These are phyloP conservation scores for Geodia barretti DNA, from an alignment of 37 sponge, comb jelly and placozoan genomes.

Conservation along the genomic window DNA sequence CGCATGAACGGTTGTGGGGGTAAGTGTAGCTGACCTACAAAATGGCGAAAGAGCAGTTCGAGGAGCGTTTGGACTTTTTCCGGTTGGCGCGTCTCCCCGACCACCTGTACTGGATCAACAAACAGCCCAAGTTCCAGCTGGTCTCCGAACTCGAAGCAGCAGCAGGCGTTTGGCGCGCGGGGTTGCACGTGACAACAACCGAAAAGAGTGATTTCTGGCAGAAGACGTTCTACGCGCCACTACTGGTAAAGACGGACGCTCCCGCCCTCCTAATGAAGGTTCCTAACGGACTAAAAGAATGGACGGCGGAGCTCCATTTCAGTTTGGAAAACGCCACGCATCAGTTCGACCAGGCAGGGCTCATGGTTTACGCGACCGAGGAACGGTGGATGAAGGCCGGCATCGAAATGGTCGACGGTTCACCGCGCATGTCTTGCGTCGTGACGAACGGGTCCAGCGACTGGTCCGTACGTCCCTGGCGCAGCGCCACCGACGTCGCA, in stretches of 20 bases:
- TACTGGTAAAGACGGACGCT: conserved; percentile 1
- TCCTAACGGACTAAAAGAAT: conserved; percentile 7
- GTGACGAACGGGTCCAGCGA: conserved; percentile 45
- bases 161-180: too few species aligned
- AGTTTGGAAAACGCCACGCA: conserved; percentile 2
- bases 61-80: not conserved
- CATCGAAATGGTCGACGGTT: conserved; percentile 25
- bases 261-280: conserved; percentile 15
- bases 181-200: conserved; percentile 16
- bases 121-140: not conserved
- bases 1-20: too few species aligned
- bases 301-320: conserved; percentile 5
- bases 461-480: conserved; percentile 33
- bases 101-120: not conserved
- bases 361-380: conserved; percentile 29
- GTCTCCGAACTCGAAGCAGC: not conserved
- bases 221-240: conserved; percentile 33
- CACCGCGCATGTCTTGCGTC: conserved; percentile 48
- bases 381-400: conserved; percentile 56
- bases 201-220: conserved; percentile 49
- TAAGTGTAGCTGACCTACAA: too few species aligned
- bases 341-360: conserved; percentile 54
- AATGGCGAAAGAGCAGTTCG: not conserved
- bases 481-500: not conserved
- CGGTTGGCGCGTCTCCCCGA: not conserved